These are phyloP conservation scores for Paramormyrops kingsleyae DNA, from an alignment of 2,113 vertebrate species.

Conservation along the genomic window DNA sequence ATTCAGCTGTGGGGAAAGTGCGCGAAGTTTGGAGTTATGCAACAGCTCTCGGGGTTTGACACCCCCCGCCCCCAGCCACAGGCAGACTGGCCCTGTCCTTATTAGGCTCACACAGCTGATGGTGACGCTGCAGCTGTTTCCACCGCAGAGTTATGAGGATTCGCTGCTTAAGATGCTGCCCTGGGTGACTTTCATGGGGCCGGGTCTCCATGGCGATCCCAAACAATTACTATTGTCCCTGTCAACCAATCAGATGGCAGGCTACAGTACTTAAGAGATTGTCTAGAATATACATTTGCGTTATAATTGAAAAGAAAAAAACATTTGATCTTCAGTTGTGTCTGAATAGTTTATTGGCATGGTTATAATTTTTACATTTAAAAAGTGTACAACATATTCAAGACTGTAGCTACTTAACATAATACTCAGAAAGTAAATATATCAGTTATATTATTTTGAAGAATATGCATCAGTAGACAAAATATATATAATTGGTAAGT, in stretches of 20 bases:
- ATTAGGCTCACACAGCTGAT: slow-evolving; percentile 47
- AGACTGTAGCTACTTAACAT: background rate
- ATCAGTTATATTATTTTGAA: background rate
- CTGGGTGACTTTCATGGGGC: background rate
- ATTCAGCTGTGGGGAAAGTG: background rate
- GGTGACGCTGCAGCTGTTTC: background rate
- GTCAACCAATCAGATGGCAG: background rate
- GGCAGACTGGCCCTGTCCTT: slow-evolving; percentile 51
- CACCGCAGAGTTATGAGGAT: background rate
- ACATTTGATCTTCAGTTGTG: background rate
- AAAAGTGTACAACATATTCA: background rate
- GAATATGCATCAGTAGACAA: background rate
- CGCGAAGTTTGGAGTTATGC: background rate
- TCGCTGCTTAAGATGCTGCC: background rate
- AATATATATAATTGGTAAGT: background rate
- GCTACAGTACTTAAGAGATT: background rate
- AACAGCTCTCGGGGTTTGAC: background rate
- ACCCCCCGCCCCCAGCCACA: background rate
- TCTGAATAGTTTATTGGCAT: background rate
- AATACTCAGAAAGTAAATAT: background rate
- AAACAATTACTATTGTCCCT: background rate
- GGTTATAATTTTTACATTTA: background rate
- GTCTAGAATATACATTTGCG: background rate
- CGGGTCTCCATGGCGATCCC: background rate
- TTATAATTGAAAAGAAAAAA: background rate